Base-by-base conservation (phyloP, 2,797 vertebrate genomes). In the Myotis pilosus region DNA sequence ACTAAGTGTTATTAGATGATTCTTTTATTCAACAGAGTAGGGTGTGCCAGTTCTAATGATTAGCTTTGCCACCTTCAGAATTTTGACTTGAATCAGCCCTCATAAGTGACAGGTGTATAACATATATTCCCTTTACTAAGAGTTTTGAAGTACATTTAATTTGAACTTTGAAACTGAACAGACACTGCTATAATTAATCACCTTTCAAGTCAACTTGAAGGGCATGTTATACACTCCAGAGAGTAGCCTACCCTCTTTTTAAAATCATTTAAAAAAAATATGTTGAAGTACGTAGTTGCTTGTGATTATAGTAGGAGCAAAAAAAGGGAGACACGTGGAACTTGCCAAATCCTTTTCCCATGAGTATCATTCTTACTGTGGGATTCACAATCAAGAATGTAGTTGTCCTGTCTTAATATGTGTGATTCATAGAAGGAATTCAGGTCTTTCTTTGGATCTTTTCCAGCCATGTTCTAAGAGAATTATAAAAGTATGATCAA, bases 401-500 rank as follows among this genome's bases (percentile, higher is more conserved):
- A 71, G 72, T 68, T 79, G 49, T 51, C 28, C 72, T 91, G 55
- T 44, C 87, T 88, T 78, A 87, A 72, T 12, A 68, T n/a, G 88
- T 30, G 22, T 11, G 36, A 87, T 79, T 89, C 94, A 90, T 68
- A 51, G 60, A 89, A 93, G 69, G 57, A 94, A 94, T 95, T 72
- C n/a, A 68, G 33, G 75, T 92, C 75, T 93, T 38, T 57, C 20
- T 87, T 83, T 88, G 64, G 12, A 49, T 80, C 51, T 74, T 90
- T 89, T 82, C 66, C 36, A 91, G 55, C 80, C 88, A 69, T 83
- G 74, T 71, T 83, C 87, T 68, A 87, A 95, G 89, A 95, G 83
- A 95, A 94, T 93, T 95, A 89, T 81, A 81, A 92, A 96, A 84
- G 76, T 72, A 33, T 95, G 87, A 68, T 94, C 89, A 95, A 72